Evolutionary conservation across 2,113 vertebrate species (phyloP).

Genomic region (Urocitellus parryii): DNA sequence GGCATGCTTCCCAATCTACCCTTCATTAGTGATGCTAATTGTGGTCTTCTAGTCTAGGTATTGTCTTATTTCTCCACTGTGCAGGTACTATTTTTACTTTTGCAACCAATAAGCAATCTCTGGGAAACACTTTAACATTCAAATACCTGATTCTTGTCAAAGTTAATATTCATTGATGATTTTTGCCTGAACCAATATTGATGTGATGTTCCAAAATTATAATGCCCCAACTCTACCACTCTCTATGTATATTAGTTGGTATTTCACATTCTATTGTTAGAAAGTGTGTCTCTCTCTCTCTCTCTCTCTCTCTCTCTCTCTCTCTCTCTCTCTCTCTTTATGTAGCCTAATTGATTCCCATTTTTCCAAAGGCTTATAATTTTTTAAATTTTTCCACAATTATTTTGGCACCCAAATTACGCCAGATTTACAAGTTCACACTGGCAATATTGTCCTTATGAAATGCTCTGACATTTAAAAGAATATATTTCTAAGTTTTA

Average conservation of each 20-base stretch:
- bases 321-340: not conserved
- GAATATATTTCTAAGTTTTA: not conserved
- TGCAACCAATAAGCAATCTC: not conserved
- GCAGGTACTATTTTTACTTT: not conserved
- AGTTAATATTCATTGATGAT: not conserved
- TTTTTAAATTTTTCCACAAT: not conserved
- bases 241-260: too few relatives aligned
- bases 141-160: not conserved
- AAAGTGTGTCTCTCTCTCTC: not conserved
- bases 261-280: too few relatives aligned
- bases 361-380: not conserved
- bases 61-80: not conserved
- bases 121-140: not conserved
- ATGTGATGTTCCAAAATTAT: not conserved
- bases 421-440: not conserved
- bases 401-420: not conserved
- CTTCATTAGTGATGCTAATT: not conserved
- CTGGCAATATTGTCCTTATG: not conserved
- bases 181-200: not conserved
- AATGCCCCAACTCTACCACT: not conserved
- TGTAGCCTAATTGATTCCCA: not conserved
- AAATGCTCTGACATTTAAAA: not conserved
- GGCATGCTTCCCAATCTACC: too few relatives aligned
- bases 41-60: not conserved
- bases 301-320: not conserved